Evolutionary conservation across 2,888 invertebrate genomes (phyloP).

Genomic region (Tortricodes alternella): DNA sequence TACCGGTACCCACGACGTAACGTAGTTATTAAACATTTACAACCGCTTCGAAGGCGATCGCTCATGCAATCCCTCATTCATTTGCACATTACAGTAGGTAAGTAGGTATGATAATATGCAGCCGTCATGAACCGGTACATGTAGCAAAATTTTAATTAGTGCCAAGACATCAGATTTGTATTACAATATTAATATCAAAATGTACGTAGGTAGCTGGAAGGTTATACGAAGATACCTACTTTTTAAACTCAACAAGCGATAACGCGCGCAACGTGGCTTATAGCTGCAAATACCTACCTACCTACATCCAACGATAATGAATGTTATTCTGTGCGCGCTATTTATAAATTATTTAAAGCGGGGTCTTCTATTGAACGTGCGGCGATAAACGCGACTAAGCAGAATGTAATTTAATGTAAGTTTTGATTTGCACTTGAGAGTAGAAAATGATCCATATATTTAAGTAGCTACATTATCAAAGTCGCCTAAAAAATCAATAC

Average conservation of each 20-base stretch:
- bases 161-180: too few relatives aligned
- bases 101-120: neutral
- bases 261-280: neutral
- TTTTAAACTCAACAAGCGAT: slow-evolving; percentile 3
- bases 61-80: slow-evolving; percentile 6
- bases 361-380: slow-evolving; percentile 37
- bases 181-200: too few relatives aligned
- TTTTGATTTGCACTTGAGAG: neutral
- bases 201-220: too few relatives aligned
- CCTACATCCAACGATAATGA: slow-evolving; percentile 39
- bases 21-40: slow-evolving; percentile 8
- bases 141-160: slow-evolving; percentile 3
- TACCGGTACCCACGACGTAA: neutral
- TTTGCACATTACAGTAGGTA: slow-evolving; percentile 2
- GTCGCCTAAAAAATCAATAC: neutral
- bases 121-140: neutral
- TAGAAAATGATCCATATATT: neutral
- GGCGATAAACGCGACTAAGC: neutral
- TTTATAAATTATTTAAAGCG: slow-evolving; percentile 59
- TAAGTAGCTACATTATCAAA: neutral
- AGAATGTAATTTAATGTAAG: neutral
- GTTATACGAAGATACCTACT: too few relatives aligned
- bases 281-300: slow-evolving; percentile 3
- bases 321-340: slow-evolving; percentile 54
- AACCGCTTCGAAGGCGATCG: slow-evolving; percentile 1